Evolutionary conservation across 2,113 vertebrate species (phyloP), one percentile per base, ranked within the genome.

Genomic region (Dicrurus megarhynchus): DNA sequence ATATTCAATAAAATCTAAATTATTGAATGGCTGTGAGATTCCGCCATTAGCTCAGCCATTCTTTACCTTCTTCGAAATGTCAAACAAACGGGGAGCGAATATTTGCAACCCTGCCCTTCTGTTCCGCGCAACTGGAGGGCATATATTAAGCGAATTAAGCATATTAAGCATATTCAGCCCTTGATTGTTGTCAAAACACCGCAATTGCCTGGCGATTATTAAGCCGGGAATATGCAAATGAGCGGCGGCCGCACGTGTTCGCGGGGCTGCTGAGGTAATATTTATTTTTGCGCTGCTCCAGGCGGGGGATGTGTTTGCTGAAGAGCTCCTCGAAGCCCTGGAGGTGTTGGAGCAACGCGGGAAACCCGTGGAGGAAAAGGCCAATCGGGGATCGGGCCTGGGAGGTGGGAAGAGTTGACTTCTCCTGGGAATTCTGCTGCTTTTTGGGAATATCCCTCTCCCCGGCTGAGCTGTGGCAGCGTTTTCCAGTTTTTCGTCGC

Each of bases 1-100:
- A 96, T 96, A 96, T 97, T 97, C 97, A 97, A 97, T 97, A 97
- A 95, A 97, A 97, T 97, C 96, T 97, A 94, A 97, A 95, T 96
- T 97, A 97, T 97, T 96, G 97, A 97, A 96, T 95, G 97, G 89
- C 96, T 95, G 83, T 59, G 76, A 95, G 96, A 96, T 93, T 85
- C 90, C 42, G 35, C 93, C 95, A 87, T 96, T 93, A 94, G 88
- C 83, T 91, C 70, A 74, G 93, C 93, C 60, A 86, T 94, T 88
- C 92, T 96, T 93, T 91, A 87, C 89, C 92, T 95, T 79, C 96
- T 93, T 84, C 94, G 44, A 96, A 95, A 96, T 89, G 89, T 96
- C 97, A 96, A 92, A 92, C 93, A 92, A 91, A 94, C 39, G 93
- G 94, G 84, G 87, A 73, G 78, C 16, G 93, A 87, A 10, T 52